phyloP scores from a whole-genome alignment of 2,888 invertebrate species.

The Ganaspis brasiliensis region DNA sequence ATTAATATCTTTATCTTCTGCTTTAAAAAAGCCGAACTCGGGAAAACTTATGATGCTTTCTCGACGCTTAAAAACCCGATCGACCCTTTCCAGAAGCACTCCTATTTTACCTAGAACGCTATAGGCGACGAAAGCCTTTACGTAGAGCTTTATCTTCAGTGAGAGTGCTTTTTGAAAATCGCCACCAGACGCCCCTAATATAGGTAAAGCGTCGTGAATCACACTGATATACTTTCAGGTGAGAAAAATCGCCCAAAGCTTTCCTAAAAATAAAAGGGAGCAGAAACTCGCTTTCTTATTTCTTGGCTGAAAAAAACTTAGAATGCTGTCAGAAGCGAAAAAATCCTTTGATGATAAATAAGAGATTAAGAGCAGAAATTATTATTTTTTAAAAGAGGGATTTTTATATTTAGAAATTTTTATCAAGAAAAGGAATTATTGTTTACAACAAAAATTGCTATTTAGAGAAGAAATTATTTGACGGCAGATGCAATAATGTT shows the following conservation, averaged over 20 bases:
- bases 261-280: background rate
- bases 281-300: background rate
- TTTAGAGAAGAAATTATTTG: too few relatives aligned
- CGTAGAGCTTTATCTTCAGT: conserved; percentile 7
- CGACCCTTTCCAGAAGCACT: conserved; percentile 27
- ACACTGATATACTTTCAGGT: conserved; percentile 21
- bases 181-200: conserved; percentile 19
- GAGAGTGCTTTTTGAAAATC: conserved; percentile 35
- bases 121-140: conserved; percentile 6
- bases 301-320: background rate
- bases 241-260: conserved; percentile 4
- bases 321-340: too few relatives aligned
- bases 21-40: background rate
- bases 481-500: too few relatives aligned
- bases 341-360: too few relatives aligned
- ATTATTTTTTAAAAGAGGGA: too few relatives aligned
- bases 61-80: conserved; percentile 59
- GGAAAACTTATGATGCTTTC: conserved; percentile 69
- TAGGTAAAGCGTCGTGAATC: conserved; percentile 19
- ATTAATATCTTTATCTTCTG: conserved; percentile 8
- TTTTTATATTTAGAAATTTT: too few relatives aligned
- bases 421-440: too few relatives aligned
- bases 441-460: too few relatives aligned
- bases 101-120: conserved; percentile 9
- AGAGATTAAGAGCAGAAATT: too few relatives aligned